Evolutionary conservation across 2,797 vertebrate species (phyloP).

Genomic region (Orientallactaga sibirica): DNA sequence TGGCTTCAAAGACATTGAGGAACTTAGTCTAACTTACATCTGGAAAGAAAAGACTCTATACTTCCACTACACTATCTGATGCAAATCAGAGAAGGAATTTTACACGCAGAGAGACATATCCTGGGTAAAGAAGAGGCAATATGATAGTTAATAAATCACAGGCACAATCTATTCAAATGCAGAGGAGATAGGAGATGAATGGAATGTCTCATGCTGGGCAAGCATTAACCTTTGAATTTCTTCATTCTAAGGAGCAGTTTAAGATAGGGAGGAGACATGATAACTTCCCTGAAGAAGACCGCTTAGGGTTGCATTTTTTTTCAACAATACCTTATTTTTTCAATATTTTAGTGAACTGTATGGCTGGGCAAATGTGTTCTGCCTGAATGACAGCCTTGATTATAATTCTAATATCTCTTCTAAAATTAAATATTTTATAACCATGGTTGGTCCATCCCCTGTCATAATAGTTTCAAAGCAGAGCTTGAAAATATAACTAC

Average conservation of each 20-base stretch:
- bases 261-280: rapidly evolving
- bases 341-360: neutral
- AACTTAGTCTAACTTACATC: neutral
- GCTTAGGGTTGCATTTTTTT: neutral
- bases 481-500: neutral
- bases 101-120: neutral
- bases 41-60: neutral
- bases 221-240: neutral
- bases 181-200: neutral
- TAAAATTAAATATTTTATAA: neutral
- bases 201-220: neutral
- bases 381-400: neutral
- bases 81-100: neutral
- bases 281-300: neutral
- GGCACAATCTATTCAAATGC: neutral
- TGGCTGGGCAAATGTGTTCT: neutral
- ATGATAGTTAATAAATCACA: neutral
- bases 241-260: neutral
- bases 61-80: neutral
- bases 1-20: neutral
- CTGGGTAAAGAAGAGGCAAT: rapidly evolving
- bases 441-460: neutral
- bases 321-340: neutral
- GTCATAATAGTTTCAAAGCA: neutral
- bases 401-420: neutral